These are phyloP conservation scores for Cordilura impudica DNA, from an alignment of 2,888 invertebrate species.

Conservation along the genomic window DNA sequence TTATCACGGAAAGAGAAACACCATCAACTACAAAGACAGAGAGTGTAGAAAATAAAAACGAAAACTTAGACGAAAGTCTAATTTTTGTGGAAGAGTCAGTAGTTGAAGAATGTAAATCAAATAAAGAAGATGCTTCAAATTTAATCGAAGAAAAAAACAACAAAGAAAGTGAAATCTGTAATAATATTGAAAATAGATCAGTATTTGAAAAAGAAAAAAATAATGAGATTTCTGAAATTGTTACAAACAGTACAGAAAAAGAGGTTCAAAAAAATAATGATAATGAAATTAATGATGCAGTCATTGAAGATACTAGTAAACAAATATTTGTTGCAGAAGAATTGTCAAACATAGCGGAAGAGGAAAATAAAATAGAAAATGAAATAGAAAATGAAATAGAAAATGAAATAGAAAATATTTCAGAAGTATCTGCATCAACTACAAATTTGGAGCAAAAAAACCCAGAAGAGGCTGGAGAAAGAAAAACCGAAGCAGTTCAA, in stretches of 20 bases:
- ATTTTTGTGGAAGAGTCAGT: constrained; percentile 11
- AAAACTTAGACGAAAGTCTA: constrained; percentile 16
- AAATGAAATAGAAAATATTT: background rate
- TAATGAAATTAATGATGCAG: background rate
- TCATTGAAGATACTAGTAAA: background rate
- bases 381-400: background rate
- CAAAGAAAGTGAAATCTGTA: background rate
- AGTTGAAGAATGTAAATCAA: background rate
- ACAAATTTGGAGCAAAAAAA: background rate
- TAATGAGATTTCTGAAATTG: background rate
- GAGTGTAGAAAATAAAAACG: background rate
- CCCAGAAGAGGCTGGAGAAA: constrained; percentile 30
- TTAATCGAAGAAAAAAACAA: background rate
- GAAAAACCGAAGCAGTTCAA: constrained; percentile 17
- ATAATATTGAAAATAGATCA: background rate
- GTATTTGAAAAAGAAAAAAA: background rate
- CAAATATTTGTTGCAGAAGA: background rate
- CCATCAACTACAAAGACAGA: background rate
- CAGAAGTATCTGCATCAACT: background rate
- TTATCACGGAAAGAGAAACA: background rate
- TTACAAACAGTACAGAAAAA: background rate
- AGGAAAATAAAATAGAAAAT: background rate
- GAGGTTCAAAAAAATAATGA: background rate
- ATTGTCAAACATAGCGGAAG: constrained; percentile 6
- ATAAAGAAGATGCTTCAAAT: background rate